Evolutionary conservation across 2,888 invertebrate species (phyloP).

Genomic region (Ophioninae sp.): DNA sequence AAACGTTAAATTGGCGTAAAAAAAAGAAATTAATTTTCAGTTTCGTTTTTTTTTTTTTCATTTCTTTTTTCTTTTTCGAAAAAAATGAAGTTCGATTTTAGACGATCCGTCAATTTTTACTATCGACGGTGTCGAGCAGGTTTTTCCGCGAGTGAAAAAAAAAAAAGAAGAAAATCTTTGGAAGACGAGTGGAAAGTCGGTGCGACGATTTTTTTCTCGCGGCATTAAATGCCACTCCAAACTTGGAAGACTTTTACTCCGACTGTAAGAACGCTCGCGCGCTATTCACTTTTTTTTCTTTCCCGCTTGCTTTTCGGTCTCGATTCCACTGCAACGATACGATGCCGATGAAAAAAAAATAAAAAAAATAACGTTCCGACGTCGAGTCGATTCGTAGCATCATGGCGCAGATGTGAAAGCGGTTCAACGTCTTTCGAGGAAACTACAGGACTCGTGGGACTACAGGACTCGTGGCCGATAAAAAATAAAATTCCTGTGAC

Average conservation of each 20-base stretch:
- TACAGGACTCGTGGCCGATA: background rate
- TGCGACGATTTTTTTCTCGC: conserved; percentile 41
- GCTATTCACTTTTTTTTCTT: background rate
- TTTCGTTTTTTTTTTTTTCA: too few species aligned
- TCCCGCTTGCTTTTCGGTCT: background rate
- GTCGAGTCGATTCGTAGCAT: conserved; percentile 39
- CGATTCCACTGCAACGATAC: conserved; percentile 12
- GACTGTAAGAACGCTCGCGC: conserved; percentile 6
- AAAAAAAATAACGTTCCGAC: conserved; percentile 11
- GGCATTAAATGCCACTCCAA: conserved; percentile 50
- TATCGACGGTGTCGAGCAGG: too few species aligned
- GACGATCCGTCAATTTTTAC: too few species aligned
- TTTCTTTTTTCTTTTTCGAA: too few species aligned
- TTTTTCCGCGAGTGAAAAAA: too few species aligned
- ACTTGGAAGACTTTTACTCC: conserved; percentile 53
- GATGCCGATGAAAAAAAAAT: background rate
- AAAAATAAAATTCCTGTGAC: too few species aligned
- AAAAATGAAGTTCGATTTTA: too few species aligned
- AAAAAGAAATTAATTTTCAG: too few species aligned
- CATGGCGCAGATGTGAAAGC: conserved; percentile 39
- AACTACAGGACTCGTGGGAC: background rate
- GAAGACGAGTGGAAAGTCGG: conserved; percentile 44
- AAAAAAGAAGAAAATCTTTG: conserved; percentile 9
- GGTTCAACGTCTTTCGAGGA: conserved; percentile 19
- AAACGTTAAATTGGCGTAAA: too few species aligned